Evolutionary conservation across 1,140 invertebrate genomes (phyloP).

Genomic region (Acromyrmex heyeri): DNA sequence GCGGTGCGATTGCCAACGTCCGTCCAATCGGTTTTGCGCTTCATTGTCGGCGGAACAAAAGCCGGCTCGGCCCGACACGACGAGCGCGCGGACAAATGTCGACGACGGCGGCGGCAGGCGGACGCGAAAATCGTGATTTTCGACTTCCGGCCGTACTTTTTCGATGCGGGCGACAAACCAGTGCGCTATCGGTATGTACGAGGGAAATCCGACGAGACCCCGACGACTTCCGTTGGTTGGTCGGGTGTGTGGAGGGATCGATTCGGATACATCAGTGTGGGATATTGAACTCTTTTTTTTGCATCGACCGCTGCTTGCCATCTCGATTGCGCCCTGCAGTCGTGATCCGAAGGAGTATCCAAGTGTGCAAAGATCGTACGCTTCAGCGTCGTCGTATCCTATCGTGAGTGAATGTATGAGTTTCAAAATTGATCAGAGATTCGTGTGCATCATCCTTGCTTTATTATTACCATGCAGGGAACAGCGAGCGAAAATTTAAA

Average conservation of each 20-base stretch:
- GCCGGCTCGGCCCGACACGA: constrained; percentile 58
- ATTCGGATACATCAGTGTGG: constrained; percentile 63
- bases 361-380: constrained; percentile 53
- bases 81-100: constrained; percentile 68
- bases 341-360: constrained; percentile 38
- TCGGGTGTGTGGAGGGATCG: constrained; percentile 49
- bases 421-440: constrained; percentile 38
- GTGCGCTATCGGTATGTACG: constrained; percentile 51
- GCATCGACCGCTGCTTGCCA: constrained; percentile 26
- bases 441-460: neutral
- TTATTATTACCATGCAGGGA: constrained; percentile 10
- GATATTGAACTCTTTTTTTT: constrained; percentile 69
- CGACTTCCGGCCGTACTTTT: constrained; percentile 71
- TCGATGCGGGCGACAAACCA: constrained; percentile 68
- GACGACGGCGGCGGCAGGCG: constrained; percentile 41
- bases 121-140: constrained; percentile 73
- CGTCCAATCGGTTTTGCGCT: constrained; percentile 69
- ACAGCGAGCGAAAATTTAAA: neutral
- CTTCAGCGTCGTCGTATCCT: constrained; percentile 54
- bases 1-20: constrained; percentile 64
- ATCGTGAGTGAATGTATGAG: constrained; percentile 39
- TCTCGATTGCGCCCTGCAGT: constrained; percentile 38
- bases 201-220: constrained; percentile 72
- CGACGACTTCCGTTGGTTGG: constrained; percentile 62
- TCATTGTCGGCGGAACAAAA: constrained; percentile 74